Percentiles rank a stretch among this genome's conserved stretches.
phyloP scores from a whole-genome alignment of 2,888 invertebrate species.

The Latheticus oryzae region DNA sequence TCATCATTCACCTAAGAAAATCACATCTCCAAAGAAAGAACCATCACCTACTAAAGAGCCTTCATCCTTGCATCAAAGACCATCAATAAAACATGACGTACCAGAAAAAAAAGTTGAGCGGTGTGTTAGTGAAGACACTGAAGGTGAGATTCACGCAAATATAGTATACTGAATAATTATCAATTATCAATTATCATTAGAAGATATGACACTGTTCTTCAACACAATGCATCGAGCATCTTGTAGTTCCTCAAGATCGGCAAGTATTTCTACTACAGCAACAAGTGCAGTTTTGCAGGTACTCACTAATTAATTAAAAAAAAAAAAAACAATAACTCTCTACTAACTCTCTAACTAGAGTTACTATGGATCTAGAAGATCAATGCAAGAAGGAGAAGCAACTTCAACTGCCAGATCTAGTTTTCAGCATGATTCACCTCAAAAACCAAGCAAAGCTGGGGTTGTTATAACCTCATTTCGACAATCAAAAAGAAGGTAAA shows the following conservation, averaged over 20 bases:
- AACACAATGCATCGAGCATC: slow-evolving; percentile 58
- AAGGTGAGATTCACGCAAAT: too few species aligned
- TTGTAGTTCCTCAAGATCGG: slow-evolving; percentile 61
- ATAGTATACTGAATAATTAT: not conserved
- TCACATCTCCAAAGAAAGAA: slow-evolving; percentile 40
- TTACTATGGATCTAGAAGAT: slow-evolving; percentile 66
- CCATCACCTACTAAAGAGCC: slow-evolving; percentile 43
- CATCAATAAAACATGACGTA: slow-evolving; percentile 27
- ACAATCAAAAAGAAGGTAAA: slow-evolving; percentile 86
- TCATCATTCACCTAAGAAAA: slow-evolving; percentile 47
- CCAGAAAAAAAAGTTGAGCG: slow-evolving; percentile 47
- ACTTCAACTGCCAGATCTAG: slow-evolving; percentile 70
- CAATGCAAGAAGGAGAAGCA: slow-evolving; percentile 65
- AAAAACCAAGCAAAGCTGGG: slow-evolving; percentile 80
- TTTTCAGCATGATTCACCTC: slow-evolving; percentile 72
- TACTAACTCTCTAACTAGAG: slow-evolving; percentile 59
- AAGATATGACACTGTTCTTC: slow-evolving; percentile 53
- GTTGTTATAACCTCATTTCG: slow-evolving; percentile 92
- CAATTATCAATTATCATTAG: too few species aligned
- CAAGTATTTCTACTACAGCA: slow-evolving; percentile 60
- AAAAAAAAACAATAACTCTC: not conserved
- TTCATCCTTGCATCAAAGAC: slow-evolving; percentile 29
- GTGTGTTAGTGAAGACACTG: slow-evolving; percentile 53
- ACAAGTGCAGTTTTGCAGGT: slow-evolving; percentile 59
- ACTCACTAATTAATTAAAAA: slow-evolving; percentile 33